Percentiles rank a stretch among this genome's conserved stretches.
Conservation (phyloP, 2,888 invertebrate species). For the Tinea pellionella region DNA sequence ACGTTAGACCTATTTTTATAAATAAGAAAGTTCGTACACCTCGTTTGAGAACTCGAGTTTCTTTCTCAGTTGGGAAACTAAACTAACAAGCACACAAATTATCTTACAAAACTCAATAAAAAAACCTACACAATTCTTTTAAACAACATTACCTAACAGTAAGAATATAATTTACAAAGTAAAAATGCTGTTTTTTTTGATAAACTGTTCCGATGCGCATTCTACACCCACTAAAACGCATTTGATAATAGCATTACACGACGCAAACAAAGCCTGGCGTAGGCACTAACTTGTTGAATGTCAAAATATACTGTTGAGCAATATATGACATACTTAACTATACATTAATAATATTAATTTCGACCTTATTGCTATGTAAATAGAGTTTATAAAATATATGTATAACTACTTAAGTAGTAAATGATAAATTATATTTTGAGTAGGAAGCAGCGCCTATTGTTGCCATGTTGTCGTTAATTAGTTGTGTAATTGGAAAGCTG, state of each 20-base stretch:
- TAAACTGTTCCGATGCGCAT: not conserved
- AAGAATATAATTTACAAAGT: not conserved
- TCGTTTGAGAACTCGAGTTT: too few relatives aligned
- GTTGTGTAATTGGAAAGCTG: conserved; percentile 12
- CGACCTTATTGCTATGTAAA: not conserved
- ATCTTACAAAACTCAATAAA: not conserved
- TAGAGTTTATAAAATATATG: not conserved
- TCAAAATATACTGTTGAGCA: not conserved
- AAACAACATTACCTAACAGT: not conserved
- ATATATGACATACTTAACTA: not conserved
- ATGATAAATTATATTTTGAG: conserved; percentile 10
- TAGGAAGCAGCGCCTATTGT: not conserved
- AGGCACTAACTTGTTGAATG: conserved; percentile 9
- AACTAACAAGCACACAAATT: too few relatives aligned
- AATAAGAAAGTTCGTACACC: too few relatives aligned
- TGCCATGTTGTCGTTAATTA: conserved; percentile 8
- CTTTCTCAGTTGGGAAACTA: too few relatives aligned
- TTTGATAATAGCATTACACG: conserved; percentile 7
- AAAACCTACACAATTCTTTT: not conserved
- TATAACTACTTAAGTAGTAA: not conserved
- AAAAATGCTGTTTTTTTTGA: conserved; percentile 4
- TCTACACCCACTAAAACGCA: not conserved
- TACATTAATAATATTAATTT: not conserved
- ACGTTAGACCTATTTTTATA: too few relatives aligned
- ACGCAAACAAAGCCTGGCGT: conserved; percentile 6